Evolutionary conservation across 2,888 invertebrate species (phyloP), one percentile per base, ranked within the genome.

Genomic region (Acronicta alni): DNA sequence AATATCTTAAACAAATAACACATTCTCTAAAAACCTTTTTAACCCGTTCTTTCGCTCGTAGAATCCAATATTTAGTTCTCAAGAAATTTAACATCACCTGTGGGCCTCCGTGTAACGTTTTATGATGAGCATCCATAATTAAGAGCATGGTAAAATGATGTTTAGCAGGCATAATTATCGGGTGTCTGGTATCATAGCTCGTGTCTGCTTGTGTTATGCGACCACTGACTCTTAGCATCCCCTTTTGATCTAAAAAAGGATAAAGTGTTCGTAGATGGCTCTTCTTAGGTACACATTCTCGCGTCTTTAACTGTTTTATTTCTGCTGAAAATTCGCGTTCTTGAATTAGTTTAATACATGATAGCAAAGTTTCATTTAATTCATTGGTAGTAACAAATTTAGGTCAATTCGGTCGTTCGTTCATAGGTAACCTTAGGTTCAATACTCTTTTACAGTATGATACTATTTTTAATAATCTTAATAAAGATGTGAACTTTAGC

Each of bases 91-190:
- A 16, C 44, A 30, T 44, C 1, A 12, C 44, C 12, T 44, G 44
- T 30, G 44, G 44, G 3, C 44, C 44, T 10, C 44, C 44, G 17
- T 44, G 44, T 5, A 32, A 17, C 6, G 30, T 44, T 32, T 44
- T 44, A 2, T 5, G 2, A 44, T 44, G 44, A 44, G 44, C 44
- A 30, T 44, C 44, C 0, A 10, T 14, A 44, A 44, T 26, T 44
- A 44, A 5, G 14, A 44, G 16, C 44, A 1, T 30, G 10, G 30
- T 44, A 44, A 44, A 18, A 17, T 44, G 44, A 23, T 43, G 17
- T 12, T 52, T 47, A 47, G 14, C 37, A 30, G 46, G 37, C 30
- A 44, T 44, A 44, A 44, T 23, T 42, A 42, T 42, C 5, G 42
- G 42, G 4, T 42, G 42, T 8, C 14, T 51, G 14, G 12, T 30